Conservation (phyloP, 2,888 invertebrate genomes). For the Quadroppia sp. region DNA sequence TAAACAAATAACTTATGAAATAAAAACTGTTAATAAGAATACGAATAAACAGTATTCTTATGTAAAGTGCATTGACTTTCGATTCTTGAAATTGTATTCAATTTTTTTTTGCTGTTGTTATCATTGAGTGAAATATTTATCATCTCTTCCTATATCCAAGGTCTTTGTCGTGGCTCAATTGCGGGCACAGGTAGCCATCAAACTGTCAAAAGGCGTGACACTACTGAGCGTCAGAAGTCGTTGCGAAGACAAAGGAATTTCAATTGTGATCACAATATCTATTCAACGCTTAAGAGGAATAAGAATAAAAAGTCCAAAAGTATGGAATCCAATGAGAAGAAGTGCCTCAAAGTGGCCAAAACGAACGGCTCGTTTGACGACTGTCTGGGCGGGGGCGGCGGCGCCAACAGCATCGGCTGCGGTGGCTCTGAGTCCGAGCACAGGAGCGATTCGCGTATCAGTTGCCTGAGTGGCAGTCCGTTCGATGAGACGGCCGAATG, state of each 20-base stretch:
- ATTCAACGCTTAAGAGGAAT: constrained; percentile 37
- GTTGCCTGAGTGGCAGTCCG: background rate
- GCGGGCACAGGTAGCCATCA: too few species aligned
- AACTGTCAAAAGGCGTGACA: background rate
- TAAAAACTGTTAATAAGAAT: too few species aligned
- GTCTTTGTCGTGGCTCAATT: constrained; percentile 47
- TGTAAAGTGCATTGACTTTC: too few species aligned
- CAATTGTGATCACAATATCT: constrained; percentile 35
- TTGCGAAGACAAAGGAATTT: constrained; percentile 29
- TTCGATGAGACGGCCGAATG: constrained; percentile 91
- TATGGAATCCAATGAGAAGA: constrained; percentile 26
- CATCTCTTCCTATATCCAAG: constrained; percentile 39
- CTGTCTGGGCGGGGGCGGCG: background rate
- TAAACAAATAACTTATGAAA: too few species aligned
- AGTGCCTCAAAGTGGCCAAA: background rate
- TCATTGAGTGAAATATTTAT: background rate
- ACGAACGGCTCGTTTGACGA: background rate
- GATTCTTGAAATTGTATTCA: too few species aligned
- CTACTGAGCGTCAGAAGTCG: constrained; percentile 31
- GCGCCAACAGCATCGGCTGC: background rate
- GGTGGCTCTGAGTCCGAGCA: background rate
- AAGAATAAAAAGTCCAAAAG: constrained; percentile 40
- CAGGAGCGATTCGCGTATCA: background rate
- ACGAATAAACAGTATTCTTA: too few species aligned
- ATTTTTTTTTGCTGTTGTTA: too few species aligned